These are phyloP conservation scores for Rousettus madagascariensis DNA, from an alignment of 2,797 vertebrate species.

Conservation along the genomic window DNA sequence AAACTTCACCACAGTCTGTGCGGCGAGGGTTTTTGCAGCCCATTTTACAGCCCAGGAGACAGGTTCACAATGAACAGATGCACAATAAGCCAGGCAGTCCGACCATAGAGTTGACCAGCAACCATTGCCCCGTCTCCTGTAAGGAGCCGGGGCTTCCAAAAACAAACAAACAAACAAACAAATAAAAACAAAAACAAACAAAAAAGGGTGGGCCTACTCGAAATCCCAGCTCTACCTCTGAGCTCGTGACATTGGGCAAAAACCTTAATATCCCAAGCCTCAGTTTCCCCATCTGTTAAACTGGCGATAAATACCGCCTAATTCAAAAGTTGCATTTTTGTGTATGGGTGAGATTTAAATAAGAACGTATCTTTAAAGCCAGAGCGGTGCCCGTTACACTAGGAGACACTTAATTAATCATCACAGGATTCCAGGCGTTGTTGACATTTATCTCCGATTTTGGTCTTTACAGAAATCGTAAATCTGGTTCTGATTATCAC, in stretches of 20 bases:
- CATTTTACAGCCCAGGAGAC: neutral
- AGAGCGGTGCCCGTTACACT: neutral
- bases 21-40: neutral
- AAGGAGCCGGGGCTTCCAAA: neutral
- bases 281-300: neutral
- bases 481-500: conserved; percentile 67
- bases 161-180: too few relatives aligned
- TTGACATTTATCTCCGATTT: conserved; percentile 63
- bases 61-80: neutral
- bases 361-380: neutral
- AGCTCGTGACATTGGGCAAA: neutral
- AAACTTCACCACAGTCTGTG: neutral
- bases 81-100: neutral
- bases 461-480: conserved; percentile 61
- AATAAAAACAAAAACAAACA: too few relatives aligned
- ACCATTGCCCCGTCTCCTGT: neutral
- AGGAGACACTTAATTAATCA: conserved; percentile 58
- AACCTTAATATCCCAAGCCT: neutral
- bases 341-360: neutral
- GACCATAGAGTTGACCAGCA: neutral
- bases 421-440: conserved; percentile 25
- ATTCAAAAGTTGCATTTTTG: neutral
- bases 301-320: neutral
- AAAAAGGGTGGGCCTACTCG: accelerated
- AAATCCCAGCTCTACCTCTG: neutral